phyloP scores from a whole-genome alignment of 2,797 vertebrate species.

The Oreortyx pictus region DNA sequence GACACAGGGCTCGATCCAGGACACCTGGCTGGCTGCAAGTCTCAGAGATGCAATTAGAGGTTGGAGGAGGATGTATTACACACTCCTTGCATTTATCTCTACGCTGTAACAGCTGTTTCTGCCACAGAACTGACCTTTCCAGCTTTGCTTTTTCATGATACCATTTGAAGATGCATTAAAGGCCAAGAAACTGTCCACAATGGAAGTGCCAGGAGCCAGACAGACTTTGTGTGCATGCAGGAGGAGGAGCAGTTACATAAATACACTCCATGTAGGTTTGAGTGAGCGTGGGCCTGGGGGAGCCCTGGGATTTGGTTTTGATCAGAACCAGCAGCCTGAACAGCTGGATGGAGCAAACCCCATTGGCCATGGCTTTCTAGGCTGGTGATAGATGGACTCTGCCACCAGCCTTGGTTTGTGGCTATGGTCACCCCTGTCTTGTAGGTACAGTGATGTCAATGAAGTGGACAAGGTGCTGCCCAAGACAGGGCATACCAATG shows the following conservation, averaged over 20 bases:
- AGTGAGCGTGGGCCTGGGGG: too few relatives aligned
- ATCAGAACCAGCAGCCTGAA: neutral
- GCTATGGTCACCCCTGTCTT: too few relatives aligned
- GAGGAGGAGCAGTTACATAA: neutral
- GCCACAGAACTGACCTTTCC: neutral
- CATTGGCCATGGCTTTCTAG: neutral
- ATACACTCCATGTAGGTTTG: neutral
- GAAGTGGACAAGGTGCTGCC: neutral
- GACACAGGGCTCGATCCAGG: neutral
- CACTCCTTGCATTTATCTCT: neutral
- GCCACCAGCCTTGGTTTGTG: neutral
- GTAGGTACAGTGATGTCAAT: neutral
- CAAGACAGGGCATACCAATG: too few relatives aligned
- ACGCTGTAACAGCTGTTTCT: neutral
- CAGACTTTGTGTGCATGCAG: neutral
- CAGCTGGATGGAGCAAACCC: neutral
- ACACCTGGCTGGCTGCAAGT: neutral
- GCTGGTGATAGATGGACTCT: neutral
- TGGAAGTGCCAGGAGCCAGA: neutral
- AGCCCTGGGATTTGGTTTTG: neutral
- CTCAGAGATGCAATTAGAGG: neutral
- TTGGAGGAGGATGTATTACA: neutral
- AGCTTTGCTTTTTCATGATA: neutral
- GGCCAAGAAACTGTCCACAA: neutral
- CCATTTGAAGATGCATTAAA: neutral